Evolutionary conservation across 2,797 vertebrate species (phyloP).

Genomic region (Gallinago solitaria): DNA sequence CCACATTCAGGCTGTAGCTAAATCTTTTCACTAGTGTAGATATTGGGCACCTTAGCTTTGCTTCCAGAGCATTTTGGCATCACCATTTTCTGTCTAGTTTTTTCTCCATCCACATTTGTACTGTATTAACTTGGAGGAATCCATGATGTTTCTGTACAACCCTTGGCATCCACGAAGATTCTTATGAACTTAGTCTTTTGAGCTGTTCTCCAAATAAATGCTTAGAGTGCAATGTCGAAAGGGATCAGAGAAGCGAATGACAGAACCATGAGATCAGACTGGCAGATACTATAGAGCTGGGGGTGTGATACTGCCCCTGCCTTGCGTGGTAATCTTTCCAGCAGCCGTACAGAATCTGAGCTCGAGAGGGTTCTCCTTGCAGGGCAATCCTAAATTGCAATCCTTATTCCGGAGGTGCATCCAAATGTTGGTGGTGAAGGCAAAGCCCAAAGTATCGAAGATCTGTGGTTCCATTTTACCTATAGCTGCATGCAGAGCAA

Average conservation of each 20-base stretch:
- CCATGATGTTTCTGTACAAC: not conserved
- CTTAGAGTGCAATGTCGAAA: not conserved
- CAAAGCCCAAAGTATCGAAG: not conserved
- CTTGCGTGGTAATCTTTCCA: not conserved
- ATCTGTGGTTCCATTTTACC: not conserved
- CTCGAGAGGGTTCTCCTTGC: not conserved
- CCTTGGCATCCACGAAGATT: not conserved
- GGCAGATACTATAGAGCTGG: not conserved
- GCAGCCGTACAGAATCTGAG: not conserved
- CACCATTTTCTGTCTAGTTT: not conserved
- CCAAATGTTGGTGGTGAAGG: not conserved
- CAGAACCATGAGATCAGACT: not conserved
- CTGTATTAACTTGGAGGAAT: not conserved
- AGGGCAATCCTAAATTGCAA: not conserved
- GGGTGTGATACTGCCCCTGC: rapidly evolving
- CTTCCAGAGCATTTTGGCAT: not conserved
- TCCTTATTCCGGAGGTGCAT: not conserved
- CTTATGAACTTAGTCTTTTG: not conserved
- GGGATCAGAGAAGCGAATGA: rapidly evolving
- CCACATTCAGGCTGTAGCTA: not conserved
- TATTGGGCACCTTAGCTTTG: not conserved
- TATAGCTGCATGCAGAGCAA: not conserved
- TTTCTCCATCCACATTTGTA: not conserved
- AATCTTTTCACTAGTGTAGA: not conserved
- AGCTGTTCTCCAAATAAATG: not conserved